Percentiles rank a stretch among this genome's conserved stretches.
These are phyloP conservation scores for Acronicta leporina DNA, from an alignment of 2,888 invertebrate genomes.

Conservation along the genomic window DNA sequence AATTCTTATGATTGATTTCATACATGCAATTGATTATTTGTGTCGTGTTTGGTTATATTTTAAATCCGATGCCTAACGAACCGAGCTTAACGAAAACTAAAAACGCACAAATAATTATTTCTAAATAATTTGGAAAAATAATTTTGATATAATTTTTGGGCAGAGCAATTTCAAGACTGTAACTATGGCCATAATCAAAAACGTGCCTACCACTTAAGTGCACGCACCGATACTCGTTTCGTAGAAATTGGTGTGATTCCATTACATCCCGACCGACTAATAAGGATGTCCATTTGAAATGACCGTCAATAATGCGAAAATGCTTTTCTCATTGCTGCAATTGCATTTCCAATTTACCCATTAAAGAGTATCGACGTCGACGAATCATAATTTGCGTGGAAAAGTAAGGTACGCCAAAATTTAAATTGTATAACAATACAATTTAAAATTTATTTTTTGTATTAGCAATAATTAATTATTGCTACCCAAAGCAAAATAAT, in stretches of 20 bases:
- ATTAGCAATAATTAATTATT: no score
- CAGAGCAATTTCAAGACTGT: no score
- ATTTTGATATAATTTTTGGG: no score
- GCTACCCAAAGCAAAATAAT: background rate
- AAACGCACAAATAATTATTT: no score
- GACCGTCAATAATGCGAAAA: conserved; percentile 65
- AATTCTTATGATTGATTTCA: no score
- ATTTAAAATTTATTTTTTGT: no score
- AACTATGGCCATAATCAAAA: no score
- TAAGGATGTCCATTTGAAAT: conserved; percentile 73
- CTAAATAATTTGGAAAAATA: no score
- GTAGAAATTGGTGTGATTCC: conserved; percentile 44
- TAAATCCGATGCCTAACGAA: no score
- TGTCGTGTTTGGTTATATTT: no score
- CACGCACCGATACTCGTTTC: conserved; percentile 23
- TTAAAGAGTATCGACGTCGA: conserved; percentile 45
- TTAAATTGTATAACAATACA: background rate
- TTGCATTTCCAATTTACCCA: conserved; percentile 55
- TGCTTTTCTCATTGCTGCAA: conserved; percentile 52
- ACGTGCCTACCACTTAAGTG: conserved; percentile 5
- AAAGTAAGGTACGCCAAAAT: background rate
- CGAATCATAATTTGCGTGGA: background rate
- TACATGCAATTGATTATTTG: no score
- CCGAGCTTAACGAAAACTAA: no score
- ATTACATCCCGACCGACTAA: conserved; percentile 59